phyloP scores from a whole-genome alignment of 2,113 vertebrate species.

The Pardalotus punctatus region DNA sequence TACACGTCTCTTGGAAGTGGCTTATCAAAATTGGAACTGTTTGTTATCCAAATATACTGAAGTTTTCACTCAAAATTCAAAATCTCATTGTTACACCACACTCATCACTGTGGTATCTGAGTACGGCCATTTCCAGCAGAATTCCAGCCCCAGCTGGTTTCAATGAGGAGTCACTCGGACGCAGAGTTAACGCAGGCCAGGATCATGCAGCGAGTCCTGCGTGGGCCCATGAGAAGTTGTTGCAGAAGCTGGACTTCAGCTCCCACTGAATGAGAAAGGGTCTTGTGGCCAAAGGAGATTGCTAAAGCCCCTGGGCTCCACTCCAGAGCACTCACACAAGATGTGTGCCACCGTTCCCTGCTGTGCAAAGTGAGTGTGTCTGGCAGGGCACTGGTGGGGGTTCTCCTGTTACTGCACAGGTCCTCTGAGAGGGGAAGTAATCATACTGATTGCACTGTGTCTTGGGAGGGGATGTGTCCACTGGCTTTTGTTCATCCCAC shows the following conservation, averaged over 20 bases:
- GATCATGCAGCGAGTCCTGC: neutral
- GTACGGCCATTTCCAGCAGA: constrained; percentile 29
- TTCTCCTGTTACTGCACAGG: neutral
- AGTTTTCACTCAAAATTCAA: constrained; percentile 58
- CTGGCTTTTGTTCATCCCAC: neutral
- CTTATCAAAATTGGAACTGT: constrained; percentile 56
- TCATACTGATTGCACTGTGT: neutral
- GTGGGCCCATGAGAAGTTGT: neutral
- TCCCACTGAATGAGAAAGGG: neutral
- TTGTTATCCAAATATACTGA: constrained; percentile 43
- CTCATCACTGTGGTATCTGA: constrained; percentile 65
- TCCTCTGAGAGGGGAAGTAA: neutral
- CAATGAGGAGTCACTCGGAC: constrained; percentile 49
- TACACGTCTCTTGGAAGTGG: constrained; percentile 37
- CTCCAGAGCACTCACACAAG: neutral
- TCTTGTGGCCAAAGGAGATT: neutral
- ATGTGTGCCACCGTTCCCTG: neutral
- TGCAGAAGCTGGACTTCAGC: neutral
- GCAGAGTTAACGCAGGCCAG: neutral
- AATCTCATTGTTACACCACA: constrained; percentile 55
- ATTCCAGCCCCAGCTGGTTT: constrained; percentile 64
- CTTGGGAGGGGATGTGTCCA: neutral
- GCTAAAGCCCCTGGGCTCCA: fast-evolving
- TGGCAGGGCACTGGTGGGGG: neutral
- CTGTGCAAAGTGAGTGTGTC: neutral